Evolutionary conservation across 2,888 invertebrate species (phyloP).

Genomic region (Euplagia quadripunctaria): DNA sequence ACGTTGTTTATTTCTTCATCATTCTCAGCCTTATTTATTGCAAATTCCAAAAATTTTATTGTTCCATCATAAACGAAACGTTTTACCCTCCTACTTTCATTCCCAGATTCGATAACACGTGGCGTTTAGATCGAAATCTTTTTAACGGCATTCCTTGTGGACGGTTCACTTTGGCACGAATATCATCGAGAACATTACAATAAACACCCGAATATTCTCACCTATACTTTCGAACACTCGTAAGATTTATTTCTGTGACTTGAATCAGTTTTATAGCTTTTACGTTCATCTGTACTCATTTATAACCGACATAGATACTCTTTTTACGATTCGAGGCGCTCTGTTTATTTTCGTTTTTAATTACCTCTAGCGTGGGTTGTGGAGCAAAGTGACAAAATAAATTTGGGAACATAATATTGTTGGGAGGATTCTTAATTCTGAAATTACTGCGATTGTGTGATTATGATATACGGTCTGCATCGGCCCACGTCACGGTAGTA

Average conservation of each 20-base stretch:
- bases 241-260: slow-evolving; percentile 86
- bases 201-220: slow-evolving; percentile 73
- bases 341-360: slow-evolving; percentile 88
- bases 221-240: slow-evolving; percentile 78
- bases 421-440: slow-evolving; percentile 54
- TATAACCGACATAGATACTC: slow-evolving; percentile 85
- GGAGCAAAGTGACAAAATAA: slow-evolving; percentile 81
- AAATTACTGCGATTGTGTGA: slow-evolving; percentile 58
- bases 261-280: slow-evolving; percentile 84
- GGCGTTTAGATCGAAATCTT: slow-evolving; percentile 70
- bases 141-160: slow-evolving; percentile 73
- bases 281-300: slow-evolving; percentile 86
- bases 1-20: slow-evolving; percentile 70
- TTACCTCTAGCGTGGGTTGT: slow-evolving; percentile 83
- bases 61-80: slow-evolving; percentile 65
- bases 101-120: slow-evolving; percentile 68
- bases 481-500: slow-evolving; percentile 65
- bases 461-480: slow-evolving; percentile 65
- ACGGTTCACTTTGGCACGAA: slow-evolving; percentile 67
- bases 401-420: slow-evolving; percentile 64
- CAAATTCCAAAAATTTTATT: slow-evolving; percentile 75
- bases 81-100: slow-evolving; percentile 59
- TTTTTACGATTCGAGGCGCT: slow-evolving; percentile 86
- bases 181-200: slow-evolving; percentile 68
- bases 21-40: slow-evolving; percentile 70